Evolutionary conservation across 1,140 invertebrate genomes (phyloP), one percentile per base, ranked within the genome.

Genomic region (Drosophila repletoides): DNA sequence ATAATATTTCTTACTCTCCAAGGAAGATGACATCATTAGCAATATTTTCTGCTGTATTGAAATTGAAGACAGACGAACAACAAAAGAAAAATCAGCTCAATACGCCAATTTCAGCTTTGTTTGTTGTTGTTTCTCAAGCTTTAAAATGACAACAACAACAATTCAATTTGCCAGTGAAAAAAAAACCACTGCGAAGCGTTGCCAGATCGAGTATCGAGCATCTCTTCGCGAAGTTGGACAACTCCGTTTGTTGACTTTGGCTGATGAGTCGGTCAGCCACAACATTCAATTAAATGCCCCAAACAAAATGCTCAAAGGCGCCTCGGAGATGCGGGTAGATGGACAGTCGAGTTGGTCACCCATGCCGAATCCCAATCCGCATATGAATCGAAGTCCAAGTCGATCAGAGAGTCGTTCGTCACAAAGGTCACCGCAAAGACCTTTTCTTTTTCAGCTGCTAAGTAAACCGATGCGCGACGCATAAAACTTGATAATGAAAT

Each of bases 401-500:
- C 17, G 40, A 43, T 29, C 36, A 31, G 26, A 31, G 26, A 55
- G 61, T 31, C 34, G 46, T 29, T 31, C 34, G 46, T 29, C 38
- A 61, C 64, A 67, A 51, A 66, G 63, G 63, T 66, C 63, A 60
- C 36, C 55, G 33, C 33, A 46, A 31, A 73, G 71, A 53, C 40
- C 52, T 55, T 55, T 67, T 59, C 46, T 4, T 15, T 14, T 45
- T n/a, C 31, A 15, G 22, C 56, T 45, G 60, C 72, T 69, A 65
- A 81, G 68, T 81, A 81, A 64, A 58, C 49, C 73, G 59, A 66
- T 59, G 73, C 52, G 49, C 59, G 34, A 9, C 24, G 14, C 79
- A 84, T 83, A 70, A 76, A 73, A 63, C 73, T 70, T 83, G 79
- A 83, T 83, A 83, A 77, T 73, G 70, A 77, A 84, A 84, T 70